Evolutionary conservation across 2,888 invertebrate genomes (phyloP).

Genomic region (Mesochorus sp.): DNA sequence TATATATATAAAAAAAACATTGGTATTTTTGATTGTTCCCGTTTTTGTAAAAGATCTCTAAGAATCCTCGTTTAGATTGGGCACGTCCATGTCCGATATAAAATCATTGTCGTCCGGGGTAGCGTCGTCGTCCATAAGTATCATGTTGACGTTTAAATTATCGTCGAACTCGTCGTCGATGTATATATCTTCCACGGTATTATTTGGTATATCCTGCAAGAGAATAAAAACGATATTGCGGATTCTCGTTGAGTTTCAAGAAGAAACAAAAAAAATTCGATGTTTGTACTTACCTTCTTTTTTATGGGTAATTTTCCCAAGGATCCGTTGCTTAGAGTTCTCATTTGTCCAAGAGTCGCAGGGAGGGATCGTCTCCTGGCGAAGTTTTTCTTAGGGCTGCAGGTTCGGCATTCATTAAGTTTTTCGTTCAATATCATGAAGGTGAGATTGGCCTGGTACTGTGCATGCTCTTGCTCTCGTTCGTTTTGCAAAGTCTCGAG

Average conservation of each 20-base stretch:
- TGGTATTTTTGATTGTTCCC: slow-evolving; percentile 22
- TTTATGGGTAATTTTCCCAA: slow-evolving; percentile 70
- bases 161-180: slow-evolving; percentile 77
- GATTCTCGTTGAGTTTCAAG: too few relatives aligned
- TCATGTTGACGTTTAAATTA: slow-evolving; percentile 74
- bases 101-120: slow-evolving; percentile 67
- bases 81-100: slow-evolving; percentile 65
- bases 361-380: slow-evolving; percentile 74
- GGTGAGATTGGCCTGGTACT: slow-evolving; percentile 50
- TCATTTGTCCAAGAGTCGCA: slow-evolving; percentile 68
- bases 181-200: slow-evolving; percentile 73
- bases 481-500: neutral
- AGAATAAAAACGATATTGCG: too few relatives aligned
- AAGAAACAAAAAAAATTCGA: neutral
- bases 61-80: slow-evolving; percentile 26
- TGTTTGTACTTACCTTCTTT: slow-evolving; percentile 67
- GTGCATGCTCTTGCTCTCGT: too few relatives aligned
- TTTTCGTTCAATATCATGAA: slow-evolving; percentile 65
- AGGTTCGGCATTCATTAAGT: slow-evolving; percentile 65
- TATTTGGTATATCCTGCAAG: slow-evolving; percentile 68
- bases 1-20: slow-evolving; percentile 22
- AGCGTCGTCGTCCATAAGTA: slow-evolving; percentile 69
- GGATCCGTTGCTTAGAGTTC: slow-evolving; percentile 59
- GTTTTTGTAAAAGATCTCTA: neutral
- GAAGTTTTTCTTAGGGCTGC: slow-evolving; percentile 63